Evolutionary conservation across 2,797 vertebrate genomes (phyloP), one percentile per base, ranked within the genome.

Genomic region (Acanthornis magna): DNA sequence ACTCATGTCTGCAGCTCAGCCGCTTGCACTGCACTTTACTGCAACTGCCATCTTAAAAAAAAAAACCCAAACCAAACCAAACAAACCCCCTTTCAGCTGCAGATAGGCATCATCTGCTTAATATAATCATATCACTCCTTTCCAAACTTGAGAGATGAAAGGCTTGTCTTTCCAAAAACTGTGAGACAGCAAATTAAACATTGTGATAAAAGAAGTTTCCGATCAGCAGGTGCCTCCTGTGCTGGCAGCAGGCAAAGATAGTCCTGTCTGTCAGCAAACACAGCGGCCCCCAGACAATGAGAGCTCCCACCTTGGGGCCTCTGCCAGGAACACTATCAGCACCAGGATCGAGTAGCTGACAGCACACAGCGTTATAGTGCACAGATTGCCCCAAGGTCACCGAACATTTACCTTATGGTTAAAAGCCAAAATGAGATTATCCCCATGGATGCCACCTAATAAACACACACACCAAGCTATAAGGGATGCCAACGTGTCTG

Each of bases 341-440:
- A 10, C 43, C 62, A 25, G 18, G 12, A 92, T 93, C 94, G 80
- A 87, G 75, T n/a, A 67, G 85, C 89, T 96, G 95, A 96, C 87
- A 96, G 80, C 79, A 90, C 61, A 63, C 5, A 16, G 83, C 3
- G 1, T 34, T 84, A 16, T 34, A 51, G 47, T 4, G 51, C 70
- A 81, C 78, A 90, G 85, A 91, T 40, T 22, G 18, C 84, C 75
- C 21, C 1, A 94, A 96, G 94, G 95, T 96, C 88, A 91, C 83
- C 5, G 0, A 93, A 70, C 89, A 74, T 76, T 71, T 61, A 95
- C 91, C 85, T 94, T 58, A 88, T 34, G 83, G 89, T 92, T 83
- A 92, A 85, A 96, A 94, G 96, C 92, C 95, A 96, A 92, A 94
- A 92, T 10, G 51, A 93, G 93, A 96, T 96, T 96, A 96, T 95